A percentile compares a stretch with the other conserved stretches of the same genome.
Conservation (phyloP, 2,113 vertebrate species). For the Phaethornis superciliosus region DNA sequence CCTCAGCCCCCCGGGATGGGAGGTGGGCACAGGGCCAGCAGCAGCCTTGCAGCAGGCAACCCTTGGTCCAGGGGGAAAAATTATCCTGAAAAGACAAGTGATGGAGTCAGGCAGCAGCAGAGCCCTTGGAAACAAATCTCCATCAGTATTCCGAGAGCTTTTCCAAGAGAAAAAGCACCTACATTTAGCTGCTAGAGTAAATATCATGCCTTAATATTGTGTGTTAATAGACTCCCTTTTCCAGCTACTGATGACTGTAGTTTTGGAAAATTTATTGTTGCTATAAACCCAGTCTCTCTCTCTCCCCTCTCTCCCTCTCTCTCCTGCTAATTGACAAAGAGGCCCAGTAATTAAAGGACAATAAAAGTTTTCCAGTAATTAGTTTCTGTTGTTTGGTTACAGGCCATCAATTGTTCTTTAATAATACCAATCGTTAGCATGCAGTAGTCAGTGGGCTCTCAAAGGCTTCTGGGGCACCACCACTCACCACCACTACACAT, state of each 20-base stretch:
- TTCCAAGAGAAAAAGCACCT: conserved; percentile 50
- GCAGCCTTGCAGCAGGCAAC: neutral
- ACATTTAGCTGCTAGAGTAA: conserved; percentile 56
- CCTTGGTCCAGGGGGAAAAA: neutral
- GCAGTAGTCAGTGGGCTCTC: conserved; percentile 77
- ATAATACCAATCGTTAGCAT: conserved; percentile 84
- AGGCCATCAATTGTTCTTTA: conserved; percentile 87
- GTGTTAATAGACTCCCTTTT: conserved; percentile 67
- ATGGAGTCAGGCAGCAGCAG: neutral
- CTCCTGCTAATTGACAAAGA: conserved; percentile 80
- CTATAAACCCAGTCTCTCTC: conserved; percentile 74
- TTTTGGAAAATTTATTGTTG: conserved; percentile 71
- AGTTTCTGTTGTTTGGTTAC: conserved; percentile 81
- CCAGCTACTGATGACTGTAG: conserved; percentile 56
- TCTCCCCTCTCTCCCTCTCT: conserved; percentile 61
- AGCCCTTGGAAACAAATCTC: neutral
- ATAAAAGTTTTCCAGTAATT: conserved; percentile 81
- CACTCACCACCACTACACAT: conserved; percentile 89
- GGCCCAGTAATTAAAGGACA: conserved; percentile 84
- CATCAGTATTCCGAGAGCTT: conserved; percentile 43
- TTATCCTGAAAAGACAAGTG: neutral
- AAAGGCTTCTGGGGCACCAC: conserved; percentile 81
- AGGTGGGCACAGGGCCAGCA: conserved; percentile 6
- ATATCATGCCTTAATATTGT: conserved; percentile 57
- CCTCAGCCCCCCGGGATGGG: fast-evolving